phyloP scores from a whole-genome alignment of 2,797 vertebrate species.

The Hippocampus kuda region DNA sequence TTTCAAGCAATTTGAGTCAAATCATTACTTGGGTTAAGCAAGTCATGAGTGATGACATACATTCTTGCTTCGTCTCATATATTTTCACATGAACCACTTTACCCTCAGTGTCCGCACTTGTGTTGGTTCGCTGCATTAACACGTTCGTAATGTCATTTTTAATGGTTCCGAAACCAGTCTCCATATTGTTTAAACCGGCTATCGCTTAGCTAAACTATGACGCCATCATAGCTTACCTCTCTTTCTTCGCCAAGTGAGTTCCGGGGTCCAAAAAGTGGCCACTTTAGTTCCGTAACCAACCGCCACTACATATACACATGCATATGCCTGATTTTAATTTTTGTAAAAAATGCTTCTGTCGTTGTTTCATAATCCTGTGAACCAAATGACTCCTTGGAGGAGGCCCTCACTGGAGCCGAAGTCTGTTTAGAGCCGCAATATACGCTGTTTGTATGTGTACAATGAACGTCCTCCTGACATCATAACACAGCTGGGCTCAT shows the following conservation, averaged over 20 bases:
- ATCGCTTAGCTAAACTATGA: not conserved
- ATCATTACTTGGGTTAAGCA: no score
- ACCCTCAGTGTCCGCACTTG: no score
- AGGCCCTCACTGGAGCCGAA: not conserved
- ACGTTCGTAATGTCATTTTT: not conserved
- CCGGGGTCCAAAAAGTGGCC: not conserved
- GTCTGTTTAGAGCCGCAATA: conserved; percentile 12
- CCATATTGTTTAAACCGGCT: not conserved
- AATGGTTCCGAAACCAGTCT: not conserved
- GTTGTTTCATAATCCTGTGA: conserved; percentile 1
- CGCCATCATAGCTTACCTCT: not conserved
- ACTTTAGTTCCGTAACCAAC: not conserved
- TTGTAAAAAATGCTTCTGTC: not conserved
- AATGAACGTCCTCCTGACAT: conserved; percentile 25
- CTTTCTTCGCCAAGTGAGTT: not conserved
- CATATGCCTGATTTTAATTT: not conserved
- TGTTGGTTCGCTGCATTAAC: not conserved
- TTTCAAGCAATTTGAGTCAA: not conserved
- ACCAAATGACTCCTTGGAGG: not conserved
- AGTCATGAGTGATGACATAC: no score
- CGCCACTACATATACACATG: not conserved
- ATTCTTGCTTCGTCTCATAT: no score
- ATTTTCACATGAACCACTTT: no score
- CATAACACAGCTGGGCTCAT: conserved; percentile 64
- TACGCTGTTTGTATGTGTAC: conserved; percentile 23